These are phyloP conservation scores for Eunapius fragilis DNA, from an alignment of 37 sponge, comb jelly and placozoan genomes.

Conservation along the genomic window DNA sequence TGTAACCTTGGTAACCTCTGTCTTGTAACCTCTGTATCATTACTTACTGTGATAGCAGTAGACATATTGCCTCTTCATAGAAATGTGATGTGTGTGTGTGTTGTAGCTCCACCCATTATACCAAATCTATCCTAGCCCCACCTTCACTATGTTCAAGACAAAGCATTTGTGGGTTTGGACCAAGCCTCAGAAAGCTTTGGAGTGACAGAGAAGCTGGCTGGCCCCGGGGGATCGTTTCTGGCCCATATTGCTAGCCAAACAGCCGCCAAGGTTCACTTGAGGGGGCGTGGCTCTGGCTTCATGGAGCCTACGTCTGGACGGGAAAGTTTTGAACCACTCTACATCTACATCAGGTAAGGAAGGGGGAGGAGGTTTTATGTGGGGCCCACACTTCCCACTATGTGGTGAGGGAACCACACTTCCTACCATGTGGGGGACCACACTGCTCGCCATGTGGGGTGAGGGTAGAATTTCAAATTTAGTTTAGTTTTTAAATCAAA, in stretches of 20 bases:
- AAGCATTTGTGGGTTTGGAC: slow-evolving; percentile 79
- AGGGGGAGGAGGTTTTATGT: background rate
- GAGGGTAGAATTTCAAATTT: no score
- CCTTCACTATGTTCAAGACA: slow-evolving; percentile 86
- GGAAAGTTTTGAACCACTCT: slow-evolving; percentile 86
- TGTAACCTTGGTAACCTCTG: no score
- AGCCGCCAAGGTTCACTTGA: slow-evolving; percentile 67
- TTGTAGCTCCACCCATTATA: background rate
- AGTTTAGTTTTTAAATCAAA: no score
- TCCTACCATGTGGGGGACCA: no score
- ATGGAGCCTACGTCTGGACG: slow-evolving; percentile 87
- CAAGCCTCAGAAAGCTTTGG: slow-evolving; percentile 57
- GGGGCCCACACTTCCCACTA: background rate
- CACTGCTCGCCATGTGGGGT: no score
- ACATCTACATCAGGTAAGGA: slow-evolving; percentile 79
- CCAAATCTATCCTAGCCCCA: slow-evolving; percentile 4
- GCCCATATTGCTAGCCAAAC: slow-evolving; percentile 71
- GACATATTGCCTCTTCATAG: no score
- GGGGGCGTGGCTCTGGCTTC: slow-evolving; percentile 88
- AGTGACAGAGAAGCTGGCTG: slow-evolving; percentile 58
- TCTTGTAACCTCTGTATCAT: no score
- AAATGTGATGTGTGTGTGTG: slow-evolving; percentile 12
- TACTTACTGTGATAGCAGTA: no score
- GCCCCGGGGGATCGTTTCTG: slow-evolving; percentile 60
- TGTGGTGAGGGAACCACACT: no score